Conservation (phyloP, 2,888 invertebrate genomes). For the Lithophane leautieri region DNA sequence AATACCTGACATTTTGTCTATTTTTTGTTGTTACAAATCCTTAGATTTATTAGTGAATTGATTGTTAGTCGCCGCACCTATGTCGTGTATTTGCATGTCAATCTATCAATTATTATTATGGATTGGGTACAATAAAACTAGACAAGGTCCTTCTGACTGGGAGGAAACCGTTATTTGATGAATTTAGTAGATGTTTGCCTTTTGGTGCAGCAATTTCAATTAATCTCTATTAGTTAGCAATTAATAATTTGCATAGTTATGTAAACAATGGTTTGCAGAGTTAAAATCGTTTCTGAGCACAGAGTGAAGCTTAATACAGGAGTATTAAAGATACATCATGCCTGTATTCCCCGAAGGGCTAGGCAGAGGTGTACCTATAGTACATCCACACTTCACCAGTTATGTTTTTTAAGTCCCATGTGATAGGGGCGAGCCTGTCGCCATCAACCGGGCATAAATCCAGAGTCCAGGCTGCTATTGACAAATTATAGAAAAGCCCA, state of each 20-base stretch:
- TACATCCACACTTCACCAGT: neutral
- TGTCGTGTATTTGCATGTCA: conserved; percentile 43
- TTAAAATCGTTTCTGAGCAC: neutral
- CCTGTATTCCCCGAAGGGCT: accelerated
- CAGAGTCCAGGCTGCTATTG: too few relatives aligned
- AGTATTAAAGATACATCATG: neutral
- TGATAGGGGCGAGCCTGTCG: neutral
- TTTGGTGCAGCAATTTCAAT: conserved; percentile 16
- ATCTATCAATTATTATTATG: conserved; percentile 55
- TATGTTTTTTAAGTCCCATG: neutral
- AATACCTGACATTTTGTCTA: conserved; percentile 50
- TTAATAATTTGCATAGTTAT: conserved; percentile 16
- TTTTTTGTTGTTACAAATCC: conserved; percentile 56
- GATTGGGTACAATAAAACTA: conserved; percentile 24
- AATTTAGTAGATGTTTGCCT: neutral
- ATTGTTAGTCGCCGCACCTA: conserved; percentile 51
- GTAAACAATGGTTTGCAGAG: neutral
- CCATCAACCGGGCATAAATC: too few relatives aligned
- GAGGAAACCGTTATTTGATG: conserved; percentile 13
- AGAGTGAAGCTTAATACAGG: neutral
- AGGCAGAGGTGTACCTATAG: neutral
- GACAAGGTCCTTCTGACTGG: conserved; percentile 18
- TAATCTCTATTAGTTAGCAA: conserved; percentile 9
- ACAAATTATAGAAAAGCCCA: too few relatives aligned
- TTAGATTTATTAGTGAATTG: conserved; percentile 57